Evolutionary conservation across 2,888 invertebrate genomes (phyloP), one percentile per base, ranked within the genome.

Genomic region (Phengaris arion): DNA sequence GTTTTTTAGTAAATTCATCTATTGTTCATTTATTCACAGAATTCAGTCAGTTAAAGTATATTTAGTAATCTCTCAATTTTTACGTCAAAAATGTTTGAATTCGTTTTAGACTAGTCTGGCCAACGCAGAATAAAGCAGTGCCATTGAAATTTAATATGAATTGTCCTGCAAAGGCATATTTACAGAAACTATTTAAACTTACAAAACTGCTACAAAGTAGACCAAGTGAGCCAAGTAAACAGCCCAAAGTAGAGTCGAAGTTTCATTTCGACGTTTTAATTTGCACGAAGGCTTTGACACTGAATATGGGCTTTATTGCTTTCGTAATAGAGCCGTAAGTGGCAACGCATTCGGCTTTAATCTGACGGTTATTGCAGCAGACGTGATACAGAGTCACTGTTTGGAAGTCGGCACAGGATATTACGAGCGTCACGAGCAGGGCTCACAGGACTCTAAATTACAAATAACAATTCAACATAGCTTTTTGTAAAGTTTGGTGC

Each of bases 341-440:
- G 86, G 83, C 81, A 84, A 84, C 78, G 80, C 79, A 74, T 78
- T 76, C 75, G 68, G 77, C 74, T 81, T 80, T 80, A 81, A 81
- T 82, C 79, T 80, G 81, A 79, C 78, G 78, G 79, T 80, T 81
- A 80, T 81, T 82, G 81, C 81, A 79, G 70, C 77, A 77, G 79
- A 80, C 82, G 80, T 79, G 80, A 77, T 83, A 83, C 82, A 78
- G 85, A 81, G 84, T 81, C 79, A 81, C 80, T 80, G 81, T 79
- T 82, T 83, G 83, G 85, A 87, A 87, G 85, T 85, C 84, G 89
- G 89, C 87, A 87, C 92, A 91, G 92, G 92, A 93, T 92, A 93
- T 93, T 93, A 89, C 91, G 85, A 86, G 89, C 86, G 91, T 90
- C 92, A 89, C 84, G 84, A 83, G 85, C 90, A 90, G 83, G 48